Base-by-base conservation (phyloP, 2,888 invertebrate species). In the Leptopilina drosophilae region DNA sequence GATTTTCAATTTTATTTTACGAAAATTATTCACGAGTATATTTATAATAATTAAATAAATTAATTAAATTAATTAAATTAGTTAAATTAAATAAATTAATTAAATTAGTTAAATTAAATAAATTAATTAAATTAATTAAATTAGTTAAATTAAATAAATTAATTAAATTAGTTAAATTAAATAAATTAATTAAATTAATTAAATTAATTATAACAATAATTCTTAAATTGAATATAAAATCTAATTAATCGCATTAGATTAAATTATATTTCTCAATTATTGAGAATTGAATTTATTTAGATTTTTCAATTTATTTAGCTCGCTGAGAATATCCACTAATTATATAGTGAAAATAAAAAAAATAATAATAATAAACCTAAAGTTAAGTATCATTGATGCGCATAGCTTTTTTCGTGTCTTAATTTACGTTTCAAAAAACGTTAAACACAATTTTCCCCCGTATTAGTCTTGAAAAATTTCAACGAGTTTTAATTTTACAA, bases 321-420 rank as follows among this genome's bases (percentile, higher is more conserved):
- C 69, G 69, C 69, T 69, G 56, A 69, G 69, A 14, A 53, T 26
- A 69, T 33, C 20, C 53, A 56, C 69, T 53, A 12, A 26, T 53
- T 15, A 7, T 11, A 53, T 11, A 53, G 53, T 69, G 33, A 14
- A 53, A 26, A 69, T 4, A 49, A 69, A 69, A 33, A 33, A 33
- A 53, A 69, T 49, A 69, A 42, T 42, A 42, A 42, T 42, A 8
- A 42, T 42, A 42, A 49, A 26, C 15, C 15, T 15, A 42, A 40
- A 26, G 53, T 33, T 53, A 69, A 56, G 53, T 49, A 69, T 69
- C 69, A 67, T 46, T 49, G 64, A 64, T 64, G 64, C 64, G 40
- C 64, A 64, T 64, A 33, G 15, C 6, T 26, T 64, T 33, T 33
- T 33, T 33, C 5, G 20, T 33, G 64, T 40, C 12, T 33, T 8